These are phyloP conservation scores for Bovichtus diacanthus DNA, from an alignment of 2,797 vertebrate genomes.

Conservation along the genomic window DNA sequence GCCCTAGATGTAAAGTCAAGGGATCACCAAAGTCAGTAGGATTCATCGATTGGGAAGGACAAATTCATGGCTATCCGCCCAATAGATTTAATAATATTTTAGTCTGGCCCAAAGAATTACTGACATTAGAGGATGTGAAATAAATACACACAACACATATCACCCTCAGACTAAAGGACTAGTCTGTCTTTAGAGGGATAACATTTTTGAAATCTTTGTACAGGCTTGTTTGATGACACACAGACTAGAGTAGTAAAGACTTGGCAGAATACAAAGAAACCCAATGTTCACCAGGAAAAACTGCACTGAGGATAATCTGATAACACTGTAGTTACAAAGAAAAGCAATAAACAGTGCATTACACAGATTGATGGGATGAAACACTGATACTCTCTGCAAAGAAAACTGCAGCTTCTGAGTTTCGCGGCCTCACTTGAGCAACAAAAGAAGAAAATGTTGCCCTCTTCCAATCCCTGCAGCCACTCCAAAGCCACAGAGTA, in stretches of 20 bases:
- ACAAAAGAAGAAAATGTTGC: constrained; percentile 5
- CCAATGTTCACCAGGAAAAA: constrained; percentile 57
- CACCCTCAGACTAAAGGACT: constrained; percentile 7
- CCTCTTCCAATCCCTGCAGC: not conserved
- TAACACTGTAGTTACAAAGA: constrained; percentile 69
- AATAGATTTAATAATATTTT: not conserved
- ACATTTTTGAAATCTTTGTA: constrained; percentile 9
- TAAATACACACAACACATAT: constrained; percentile 8
- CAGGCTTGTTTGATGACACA: constrained; percentile 23
- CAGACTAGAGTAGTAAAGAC: constrained; percentile 21
- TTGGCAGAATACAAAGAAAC: constrained; percentile 45
- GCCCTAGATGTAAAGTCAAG: too few species aligned
- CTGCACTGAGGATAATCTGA: constrained; percentile 63
- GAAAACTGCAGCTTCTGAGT: constrained; percentile 22
- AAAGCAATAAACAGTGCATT: constrained; percentile 78
- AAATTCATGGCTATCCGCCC: not conserved
- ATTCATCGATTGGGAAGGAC: too few species aligned
- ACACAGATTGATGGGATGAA: constrained; percentile 67
- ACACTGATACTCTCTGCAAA: constrained; percentile 47
- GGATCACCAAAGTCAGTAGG: too few species aligned
- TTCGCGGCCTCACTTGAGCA: not conserved
- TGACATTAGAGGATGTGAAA: constrained; percentile 15
- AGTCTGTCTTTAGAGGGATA: constrained; percentile 6
- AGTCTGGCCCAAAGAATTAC: not conserved
- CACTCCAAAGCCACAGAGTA: not conserved